A percentile compares a stretch with the other conserved stretches of the same genome.
These are phyloP conservation scores for Drosophila trichaetosa DNA, from an alignment of 2,888 invertebrate species.

Conservation along the genomic window DNA sequence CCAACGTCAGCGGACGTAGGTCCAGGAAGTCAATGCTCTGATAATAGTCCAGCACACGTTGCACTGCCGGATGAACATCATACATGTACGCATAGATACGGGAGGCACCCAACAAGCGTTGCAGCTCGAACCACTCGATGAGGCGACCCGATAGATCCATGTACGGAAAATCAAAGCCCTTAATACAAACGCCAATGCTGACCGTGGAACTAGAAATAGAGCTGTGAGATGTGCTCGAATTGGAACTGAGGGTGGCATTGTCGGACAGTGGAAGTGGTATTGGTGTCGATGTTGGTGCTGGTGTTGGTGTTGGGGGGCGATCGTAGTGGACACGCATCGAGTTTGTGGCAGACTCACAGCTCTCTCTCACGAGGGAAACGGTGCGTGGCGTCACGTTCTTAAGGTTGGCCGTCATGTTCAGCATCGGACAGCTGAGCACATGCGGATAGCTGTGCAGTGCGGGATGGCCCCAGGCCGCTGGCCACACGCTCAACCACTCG, in stretches of 20 bases:
- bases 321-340: slow-evolving; percentile 80
- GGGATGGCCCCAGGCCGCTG: slow-evolving; percentile 94
- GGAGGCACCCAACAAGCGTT: slow-evolving; percentile 93
- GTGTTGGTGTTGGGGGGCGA: neutral
- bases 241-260: neutral
- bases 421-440: slow-evolving; percentile 93
- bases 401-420: slow-evolving; percentile 83
- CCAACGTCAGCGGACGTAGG: slow-evolving; percentile 91
- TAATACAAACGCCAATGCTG: slow-evolving; percentile 92
- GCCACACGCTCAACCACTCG: slow-evolving; percentile 89
- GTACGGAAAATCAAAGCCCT: slow-evolving; percentile 95
- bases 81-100: slow-evolving; percentile 95
- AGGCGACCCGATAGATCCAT: slow-evolving; percentile 93
- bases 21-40: slow-evolving; percentile 87
- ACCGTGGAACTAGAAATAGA: neutral
- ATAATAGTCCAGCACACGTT: slow-evolving; percentile 89
- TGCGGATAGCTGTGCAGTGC: slow-evolving; percentile 95
- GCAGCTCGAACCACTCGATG: slow-evolving; percentile 95
- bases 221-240: neutral
- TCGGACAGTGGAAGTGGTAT: neutral
- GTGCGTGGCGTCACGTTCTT: slow-evolving; percentile 25
- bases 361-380: slow-evolving; percentile 56
- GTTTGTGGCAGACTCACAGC: slow-evolving; percentile 55
- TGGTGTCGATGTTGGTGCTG: neutral
- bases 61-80: slow-evolving; percentile 94